Percentiles rank a stretch among this genome's conserved stretches.
Evolutionary conservation across 2,113 vertebrate genomes (phyloP).

Genomic region (Myiagra hebetior): DNA sequence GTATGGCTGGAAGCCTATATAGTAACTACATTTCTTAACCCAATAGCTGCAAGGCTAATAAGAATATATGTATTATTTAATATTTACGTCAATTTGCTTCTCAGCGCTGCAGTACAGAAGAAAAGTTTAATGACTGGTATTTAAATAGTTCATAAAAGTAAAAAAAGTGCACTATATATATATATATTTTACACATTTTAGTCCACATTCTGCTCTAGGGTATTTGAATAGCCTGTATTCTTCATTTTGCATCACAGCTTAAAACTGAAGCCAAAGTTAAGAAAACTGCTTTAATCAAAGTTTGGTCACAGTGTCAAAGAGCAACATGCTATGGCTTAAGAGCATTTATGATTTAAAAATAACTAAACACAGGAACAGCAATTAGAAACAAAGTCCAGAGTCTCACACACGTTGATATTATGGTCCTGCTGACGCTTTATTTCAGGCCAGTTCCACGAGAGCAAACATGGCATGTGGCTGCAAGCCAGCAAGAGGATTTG

Average conservation of each 20-base stretch:
- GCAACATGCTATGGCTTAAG: not conserved
- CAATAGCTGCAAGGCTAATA: not conserved
- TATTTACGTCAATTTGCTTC: not conserved
- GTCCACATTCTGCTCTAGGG: not conserved
- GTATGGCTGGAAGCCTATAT: not conserved
- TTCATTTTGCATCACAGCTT: not conserved
- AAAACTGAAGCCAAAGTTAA: not conserved
- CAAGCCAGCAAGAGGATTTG: not conserved
- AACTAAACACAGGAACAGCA: not conserved
- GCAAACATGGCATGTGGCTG: not conserved
- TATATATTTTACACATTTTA: not conserved
- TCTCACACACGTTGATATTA: not conserved
- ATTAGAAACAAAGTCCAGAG: not conserved
- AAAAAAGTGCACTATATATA: not conserved
- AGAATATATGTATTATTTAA: not conserved
- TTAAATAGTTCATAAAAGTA: not conserved
- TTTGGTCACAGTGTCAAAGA: not conserved
- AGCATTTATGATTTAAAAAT: not conserved
- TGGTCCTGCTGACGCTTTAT: not conserved
- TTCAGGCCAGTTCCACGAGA: not conserved
- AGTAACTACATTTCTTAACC: not conserved
- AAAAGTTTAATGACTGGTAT: not conserved
- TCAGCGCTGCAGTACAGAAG: not conserved
- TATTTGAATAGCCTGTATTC: not conserved
- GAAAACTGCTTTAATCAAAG: not conserved